These are phyloP conservation scores for Apamea epomidion DNA, from an alignment of 2,888 invertebrate genomes.

Conservation along the genomic window DNA sequence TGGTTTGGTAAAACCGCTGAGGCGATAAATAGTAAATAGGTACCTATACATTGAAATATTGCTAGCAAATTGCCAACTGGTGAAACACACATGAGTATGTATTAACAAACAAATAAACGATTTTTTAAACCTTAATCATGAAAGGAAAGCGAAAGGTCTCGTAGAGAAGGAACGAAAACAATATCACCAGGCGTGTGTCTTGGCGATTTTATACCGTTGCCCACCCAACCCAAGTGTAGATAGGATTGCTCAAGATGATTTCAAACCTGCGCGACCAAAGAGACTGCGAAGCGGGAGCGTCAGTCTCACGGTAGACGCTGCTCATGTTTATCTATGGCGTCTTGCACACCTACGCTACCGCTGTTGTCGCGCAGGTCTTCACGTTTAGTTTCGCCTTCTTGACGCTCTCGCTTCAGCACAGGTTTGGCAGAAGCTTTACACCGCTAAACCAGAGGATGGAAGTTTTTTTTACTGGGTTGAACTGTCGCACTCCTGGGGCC, in stretches of 20 bases:
- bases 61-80: not conserved
- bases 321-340: too few relatives aligned
- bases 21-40: not conserved
- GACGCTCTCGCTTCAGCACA: too few relatives aligned
- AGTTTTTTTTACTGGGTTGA: too few relatives aligned
- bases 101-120: not conserved
- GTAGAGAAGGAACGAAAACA: not conserved
- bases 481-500: not conserved
- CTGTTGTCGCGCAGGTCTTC: too few relatives aligned
- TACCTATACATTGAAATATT: not conserved
- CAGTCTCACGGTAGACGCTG: too few relatives aligned
- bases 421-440: too few relatives aligned
- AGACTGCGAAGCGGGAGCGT: too few relatives aligned
- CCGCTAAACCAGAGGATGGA: not conserved
- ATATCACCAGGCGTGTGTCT: not conserved
- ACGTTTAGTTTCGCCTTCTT: too few relatives aligned
- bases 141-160: not conserved
- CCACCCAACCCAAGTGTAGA: too few relatives aligned
- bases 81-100: not conserved
- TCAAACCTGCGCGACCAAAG: too few relatives aligned
- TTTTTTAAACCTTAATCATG: not conserved
- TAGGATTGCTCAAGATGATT: not conserved
- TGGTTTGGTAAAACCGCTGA: constrained; percentile 6
- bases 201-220: not conserved
- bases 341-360: too few relatives aligned